These are phyloP conservation scores for Trogon surrucura DNA, from an alignment of 2,113 vertebrate genomes.

Conservation along the genomic window DNA sequence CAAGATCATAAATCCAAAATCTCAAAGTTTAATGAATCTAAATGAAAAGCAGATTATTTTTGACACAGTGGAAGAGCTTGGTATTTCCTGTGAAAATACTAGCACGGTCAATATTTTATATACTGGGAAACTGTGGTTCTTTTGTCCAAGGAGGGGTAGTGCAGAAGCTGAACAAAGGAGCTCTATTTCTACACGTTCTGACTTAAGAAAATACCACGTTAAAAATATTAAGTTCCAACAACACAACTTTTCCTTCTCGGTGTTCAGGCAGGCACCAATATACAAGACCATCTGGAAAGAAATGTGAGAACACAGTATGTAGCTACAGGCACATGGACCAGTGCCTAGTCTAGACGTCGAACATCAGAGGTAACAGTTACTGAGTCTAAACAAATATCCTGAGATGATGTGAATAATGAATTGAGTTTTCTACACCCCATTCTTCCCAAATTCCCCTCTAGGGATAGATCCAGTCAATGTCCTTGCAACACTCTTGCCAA, in stretches of 20 bases:
- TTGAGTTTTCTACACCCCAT: background rate
- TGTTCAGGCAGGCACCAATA: constrained; percentile 33
- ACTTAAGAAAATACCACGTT: constrained; percentile 45
- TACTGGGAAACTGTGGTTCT: constrained; percentile 46
- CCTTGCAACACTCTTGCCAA: background rate
- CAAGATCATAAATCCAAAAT: constrained; percentile 14
- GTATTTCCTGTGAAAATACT: constrained; percentile 70
- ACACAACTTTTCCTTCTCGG: background rate
- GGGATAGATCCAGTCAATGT: constrained; percentile 35
- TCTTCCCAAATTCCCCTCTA: constrained; percentile 38
- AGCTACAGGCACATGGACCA: constrained; percentile 21
- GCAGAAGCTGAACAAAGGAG: constrained; percentile 45
- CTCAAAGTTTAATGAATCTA: constrained; percentile 43
- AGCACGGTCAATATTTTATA: constrained; percentile 57
- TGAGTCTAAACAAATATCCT: constrained; percentile 51
- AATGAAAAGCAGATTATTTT: constrained; percentile 61
- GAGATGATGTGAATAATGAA: constrained; percentile 25
- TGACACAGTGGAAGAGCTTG: constrained; percentile 53
- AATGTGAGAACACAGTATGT: constrained; percentile 43
- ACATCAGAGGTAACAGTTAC: constrained; percentile 36
- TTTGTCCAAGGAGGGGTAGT: constrained; percentile 28
- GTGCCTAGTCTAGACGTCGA: background rate
- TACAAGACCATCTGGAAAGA: constrained; percentile 46
- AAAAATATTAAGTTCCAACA: constrained; percentile 48
- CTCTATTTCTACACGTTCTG: constrained; percentile 55